phyloP scores from a whole-genome alignment of 1,140 invertebrate species.

The Ephestia elutella region DNA sequence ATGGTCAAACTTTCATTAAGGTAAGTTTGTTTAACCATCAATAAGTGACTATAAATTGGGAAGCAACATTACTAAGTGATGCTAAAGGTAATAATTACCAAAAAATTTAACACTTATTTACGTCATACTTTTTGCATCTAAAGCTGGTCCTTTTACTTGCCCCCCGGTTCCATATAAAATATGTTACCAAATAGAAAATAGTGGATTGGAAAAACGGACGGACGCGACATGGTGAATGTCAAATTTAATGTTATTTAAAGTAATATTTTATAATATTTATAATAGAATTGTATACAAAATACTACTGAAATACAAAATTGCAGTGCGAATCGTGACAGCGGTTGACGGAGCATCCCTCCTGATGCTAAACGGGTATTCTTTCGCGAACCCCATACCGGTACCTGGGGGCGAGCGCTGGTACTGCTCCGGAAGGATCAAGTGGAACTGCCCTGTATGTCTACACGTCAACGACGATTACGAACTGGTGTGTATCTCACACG shows the following conservation, averaged over 20 bases:
- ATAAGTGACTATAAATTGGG: too few relatives aligned
- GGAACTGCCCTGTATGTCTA: constrained; percentile 58
- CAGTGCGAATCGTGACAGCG: constrained; percentile 64
- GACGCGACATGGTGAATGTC: too few relatives aligned
- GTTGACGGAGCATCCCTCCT: constrained; percentile 57
- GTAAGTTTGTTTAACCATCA: too few relatives aligned
- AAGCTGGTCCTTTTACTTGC: too few relatives aligned
- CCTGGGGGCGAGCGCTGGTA: constrained; percentile 57
- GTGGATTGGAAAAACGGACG: background rate
- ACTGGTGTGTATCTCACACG: constrained; percentile 54
- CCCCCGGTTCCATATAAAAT: too few relatives aligned
- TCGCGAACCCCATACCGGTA: constrained; percentile 55
- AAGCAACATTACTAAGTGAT: too few relatives aligned
- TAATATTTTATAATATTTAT: too few relatives aligned
- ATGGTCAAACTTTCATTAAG: too few relatives aligned
- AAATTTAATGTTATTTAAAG: too few relatives aligned
- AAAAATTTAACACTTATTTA: background rate
- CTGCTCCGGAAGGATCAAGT: constrained; percentile 53
- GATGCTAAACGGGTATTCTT: constrained; percentile 59
- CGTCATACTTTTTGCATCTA: too few relatives aligned
- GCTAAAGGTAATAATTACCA: background rate
- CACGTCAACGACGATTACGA: constrained; percentile 67
- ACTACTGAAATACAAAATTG: constrained; percentile 17
- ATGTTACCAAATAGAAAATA: too few relatives aligned
- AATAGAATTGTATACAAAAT: background rate